Evolutionary conservation across 2,113 vertebrate species (phyloP).

Genomic region (Stercorarius parasiticus): DNA sequence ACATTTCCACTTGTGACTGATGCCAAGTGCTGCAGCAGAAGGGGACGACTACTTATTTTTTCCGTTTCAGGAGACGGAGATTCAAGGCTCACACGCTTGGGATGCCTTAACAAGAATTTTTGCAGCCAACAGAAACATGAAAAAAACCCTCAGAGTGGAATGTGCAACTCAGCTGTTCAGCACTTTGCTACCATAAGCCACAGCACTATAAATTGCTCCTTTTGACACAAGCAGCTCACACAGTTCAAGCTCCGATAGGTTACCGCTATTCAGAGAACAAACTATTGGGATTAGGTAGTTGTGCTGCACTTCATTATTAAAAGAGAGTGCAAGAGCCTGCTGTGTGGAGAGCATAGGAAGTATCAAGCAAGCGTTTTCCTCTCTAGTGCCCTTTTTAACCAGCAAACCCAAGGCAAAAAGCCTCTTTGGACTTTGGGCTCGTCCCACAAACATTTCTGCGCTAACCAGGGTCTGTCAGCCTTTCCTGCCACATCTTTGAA

Average conservation of each 20-base stretch:
- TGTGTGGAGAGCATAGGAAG: background rate
- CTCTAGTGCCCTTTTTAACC: background rate
- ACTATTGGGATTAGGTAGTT: background rate
- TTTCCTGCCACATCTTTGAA: background rate
- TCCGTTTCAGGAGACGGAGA: background rate
- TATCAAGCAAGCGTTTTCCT: background rate
- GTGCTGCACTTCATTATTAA: background rate
- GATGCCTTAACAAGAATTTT: slow-evolving; percentile 30
- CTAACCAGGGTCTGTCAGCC: background rate
- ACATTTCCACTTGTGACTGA: slow-evolving; percentile 30
- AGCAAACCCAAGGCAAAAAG: background rate
- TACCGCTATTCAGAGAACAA: background rate
- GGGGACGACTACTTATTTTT: slow-evolving; percentile 3
- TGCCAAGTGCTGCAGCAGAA: slow-evolving; percentile 49
- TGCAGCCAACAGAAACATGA: background rate
- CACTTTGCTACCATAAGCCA: background rate
- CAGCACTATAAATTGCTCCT: background rate
- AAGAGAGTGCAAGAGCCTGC: background rate
- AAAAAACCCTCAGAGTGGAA: slow-evolving; percentile 1
- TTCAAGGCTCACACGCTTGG: background rate
- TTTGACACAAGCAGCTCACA: background rate
- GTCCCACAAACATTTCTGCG: background rate
- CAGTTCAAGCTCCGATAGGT: background rate
- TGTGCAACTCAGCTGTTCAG: slow-evolving; percentile 2
- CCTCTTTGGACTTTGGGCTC: background rate